A percentile compares a stretch with the other conserved stretches of the same genome.
These are phyloP conservation scores for Unio pictorum DNA, from an alignment of 2,888 invertebrate species.

Conservation along the genomic window DNA sequence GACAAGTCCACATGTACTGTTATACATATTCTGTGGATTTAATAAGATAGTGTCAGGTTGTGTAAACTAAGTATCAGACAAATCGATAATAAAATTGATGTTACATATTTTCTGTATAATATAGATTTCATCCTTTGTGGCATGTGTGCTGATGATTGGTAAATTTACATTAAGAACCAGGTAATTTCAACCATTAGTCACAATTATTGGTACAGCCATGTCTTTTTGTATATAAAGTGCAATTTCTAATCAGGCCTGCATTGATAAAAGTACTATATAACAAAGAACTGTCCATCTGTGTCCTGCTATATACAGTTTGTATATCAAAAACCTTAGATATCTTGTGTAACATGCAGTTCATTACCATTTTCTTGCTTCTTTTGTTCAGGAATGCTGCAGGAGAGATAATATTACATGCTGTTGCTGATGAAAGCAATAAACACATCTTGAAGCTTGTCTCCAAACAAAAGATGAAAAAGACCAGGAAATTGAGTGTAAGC, in stretches of 20 bases:
- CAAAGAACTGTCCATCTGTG: not conserved
- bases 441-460: conserved; percentile 59
- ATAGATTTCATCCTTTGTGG: too few relatives aligned
- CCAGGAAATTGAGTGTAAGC: conserved; percentile 31
- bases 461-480: conserved; percentile 47
- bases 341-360: not conserved
- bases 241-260: not conserved
- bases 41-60: too few relatives aligned
- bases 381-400: conserved; percentile 25
- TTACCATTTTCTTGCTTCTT: conserved; percentile 1
- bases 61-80: too few relatives aligned
- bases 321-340: not conserved
- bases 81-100: too few relatives aligned
- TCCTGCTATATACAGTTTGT: not conserved
- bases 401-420: conserved; percentile 49
- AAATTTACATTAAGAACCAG: too few relatives aligned
- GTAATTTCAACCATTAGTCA: too few relatives aligned
- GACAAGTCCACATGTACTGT: too few relatives aligned
- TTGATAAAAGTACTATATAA: not conserved
- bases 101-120: too few relatives aligned
- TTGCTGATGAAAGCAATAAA: conserved; percentile 53
- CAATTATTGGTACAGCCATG: too few relatives aligned
- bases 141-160: too few relatives aligned
- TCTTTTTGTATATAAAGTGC: not conserved
- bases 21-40: too few relatives aligned